phyloP scores from a whole-genome alignment of 2,888 invertebrate genomes.

The Noctua janthina region DNA sequence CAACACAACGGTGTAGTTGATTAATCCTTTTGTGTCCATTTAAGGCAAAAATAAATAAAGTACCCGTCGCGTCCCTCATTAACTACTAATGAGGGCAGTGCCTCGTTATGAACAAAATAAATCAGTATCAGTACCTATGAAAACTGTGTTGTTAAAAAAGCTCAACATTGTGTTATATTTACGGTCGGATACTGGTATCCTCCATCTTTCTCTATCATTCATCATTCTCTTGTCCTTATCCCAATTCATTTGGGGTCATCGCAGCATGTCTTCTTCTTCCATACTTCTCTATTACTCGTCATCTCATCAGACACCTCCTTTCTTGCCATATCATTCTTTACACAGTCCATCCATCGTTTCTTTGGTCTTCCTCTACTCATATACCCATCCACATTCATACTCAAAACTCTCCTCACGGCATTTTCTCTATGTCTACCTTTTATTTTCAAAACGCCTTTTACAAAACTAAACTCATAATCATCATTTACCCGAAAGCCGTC shows the following conservation, averaged over 20 bases:
- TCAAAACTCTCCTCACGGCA: too few relatives aligned
- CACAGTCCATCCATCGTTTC: too few relatives aligned
- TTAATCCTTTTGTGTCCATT: conserved; percentile 17
- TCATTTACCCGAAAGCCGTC: background rate
- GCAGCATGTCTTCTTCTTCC: too few relatives aligned
- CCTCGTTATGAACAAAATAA: conserved; percentile 9
- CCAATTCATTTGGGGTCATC: too few relatives aligned
- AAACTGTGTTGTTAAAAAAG: background rate
- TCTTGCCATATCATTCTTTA: too few relatives aligned
- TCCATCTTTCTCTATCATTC: background rate
- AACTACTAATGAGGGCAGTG: conserved; percentile 18
- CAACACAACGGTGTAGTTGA: background rate
- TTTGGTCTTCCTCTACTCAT: too few relatives aligned
- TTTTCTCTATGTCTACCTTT: background rate
- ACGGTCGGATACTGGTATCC: background rate
- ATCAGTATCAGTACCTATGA: background rate
- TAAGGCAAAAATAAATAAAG: background rate
- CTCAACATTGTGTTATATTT: background rate
- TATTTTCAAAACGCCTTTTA: background rate
- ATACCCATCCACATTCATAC: too few relatives aligned
- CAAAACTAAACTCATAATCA: background rate
- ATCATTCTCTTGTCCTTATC: too few relatives aligned
- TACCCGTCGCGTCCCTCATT: conserved; percentile 10
- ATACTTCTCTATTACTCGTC: too few relatives aligned
- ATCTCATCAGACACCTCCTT: too few relatives aligned